Conservation (phyloP, 1,140 invertebrate species). For the Octopus bimaculoides region DNA sequence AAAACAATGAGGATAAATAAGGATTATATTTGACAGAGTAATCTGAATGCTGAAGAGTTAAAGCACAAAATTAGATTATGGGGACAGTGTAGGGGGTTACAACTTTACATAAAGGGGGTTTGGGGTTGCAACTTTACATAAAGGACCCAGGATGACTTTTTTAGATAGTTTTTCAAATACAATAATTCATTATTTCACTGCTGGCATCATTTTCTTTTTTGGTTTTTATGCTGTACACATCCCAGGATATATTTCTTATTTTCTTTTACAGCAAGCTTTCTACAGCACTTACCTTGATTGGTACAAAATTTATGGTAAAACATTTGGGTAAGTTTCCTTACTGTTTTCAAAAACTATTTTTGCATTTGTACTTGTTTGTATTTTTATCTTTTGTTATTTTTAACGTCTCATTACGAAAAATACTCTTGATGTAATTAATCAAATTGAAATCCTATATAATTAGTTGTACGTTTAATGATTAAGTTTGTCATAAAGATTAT, state of each 20-base stretch:
- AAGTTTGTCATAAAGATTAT: neutral
- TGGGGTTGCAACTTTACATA: no score
- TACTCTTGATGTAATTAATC: neutral
- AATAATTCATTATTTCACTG: no score
- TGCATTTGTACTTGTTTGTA: neutral
- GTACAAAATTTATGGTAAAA: slow-evolving; percentile 54
- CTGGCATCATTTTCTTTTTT: no score
- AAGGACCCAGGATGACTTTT: no score
- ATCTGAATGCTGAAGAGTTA: no score
- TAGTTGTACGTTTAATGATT: neutral
- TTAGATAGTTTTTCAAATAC: no score
- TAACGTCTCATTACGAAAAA: neutral
- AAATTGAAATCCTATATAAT: neutral
- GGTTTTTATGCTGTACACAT: no score
- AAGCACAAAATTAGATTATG: no score
- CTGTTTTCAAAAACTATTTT: neutral
- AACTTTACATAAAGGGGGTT: no score
- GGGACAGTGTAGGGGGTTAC: no score
- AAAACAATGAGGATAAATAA: no score
- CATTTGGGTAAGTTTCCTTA: slow-evolving; percentile 50
- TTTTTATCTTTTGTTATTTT: slow-evolving; percentile 3
- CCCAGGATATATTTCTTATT: slow-evolving; percentile 13
- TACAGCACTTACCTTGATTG: slow-evolving; percentile 46
- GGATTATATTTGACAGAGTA: no score
- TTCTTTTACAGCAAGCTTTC: slow-evolving; percentile 27